A percentile compares a stretch with the other conserved stretches of the same genome.
phyloP scores from a whole-genome alignment of 2,797 vertebrate genomes.

The Tolypeutes matacus region DNA sequence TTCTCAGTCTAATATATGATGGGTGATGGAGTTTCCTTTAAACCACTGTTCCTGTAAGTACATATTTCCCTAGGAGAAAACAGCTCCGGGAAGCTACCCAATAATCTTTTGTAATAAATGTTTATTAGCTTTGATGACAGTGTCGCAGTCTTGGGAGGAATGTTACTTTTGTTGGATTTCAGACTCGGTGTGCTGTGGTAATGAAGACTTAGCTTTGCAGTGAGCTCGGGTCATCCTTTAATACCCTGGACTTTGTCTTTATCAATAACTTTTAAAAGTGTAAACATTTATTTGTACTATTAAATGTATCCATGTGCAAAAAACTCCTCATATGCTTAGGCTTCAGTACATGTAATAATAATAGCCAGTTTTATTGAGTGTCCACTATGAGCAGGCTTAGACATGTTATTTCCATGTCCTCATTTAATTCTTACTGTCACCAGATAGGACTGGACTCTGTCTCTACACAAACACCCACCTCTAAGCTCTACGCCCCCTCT shows the following conservation, averaged over 20 bases:
- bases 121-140: conserved; percentile 41
- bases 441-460: background rate
- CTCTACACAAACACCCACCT: background rate
- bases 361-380: background rate
- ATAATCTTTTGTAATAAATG: conserved; percentile 76
- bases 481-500: background rate
- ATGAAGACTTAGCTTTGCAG: background rate
- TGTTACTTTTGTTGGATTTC: conserved; percentile 60
- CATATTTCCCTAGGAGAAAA: conserved; percentile 65
- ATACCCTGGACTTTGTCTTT: background rate
- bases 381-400: background rate
- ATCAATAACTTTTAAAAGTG: conserved; percentile 1
- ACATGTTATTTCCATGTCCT: background rate
- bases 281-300: background rate
- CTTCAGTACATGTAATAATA: background rate
- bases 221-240: background rate
- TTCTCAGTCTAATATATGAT: conserved; percentile 62
- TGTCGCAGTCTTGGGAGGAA: background rate
- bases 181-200: background rate
- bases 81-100: conserved; percentile 62
- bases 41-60: conserved; percentile 43
- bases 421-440: conserved; percentile 8
- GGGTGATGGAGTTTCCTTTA: background rate
- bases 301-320: conserved; percentile 14
- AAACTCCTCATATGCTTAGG: background rate